Conservation (phyloP, 1,140 invertebrate species). For the Penaeus vannamei region DNA sequence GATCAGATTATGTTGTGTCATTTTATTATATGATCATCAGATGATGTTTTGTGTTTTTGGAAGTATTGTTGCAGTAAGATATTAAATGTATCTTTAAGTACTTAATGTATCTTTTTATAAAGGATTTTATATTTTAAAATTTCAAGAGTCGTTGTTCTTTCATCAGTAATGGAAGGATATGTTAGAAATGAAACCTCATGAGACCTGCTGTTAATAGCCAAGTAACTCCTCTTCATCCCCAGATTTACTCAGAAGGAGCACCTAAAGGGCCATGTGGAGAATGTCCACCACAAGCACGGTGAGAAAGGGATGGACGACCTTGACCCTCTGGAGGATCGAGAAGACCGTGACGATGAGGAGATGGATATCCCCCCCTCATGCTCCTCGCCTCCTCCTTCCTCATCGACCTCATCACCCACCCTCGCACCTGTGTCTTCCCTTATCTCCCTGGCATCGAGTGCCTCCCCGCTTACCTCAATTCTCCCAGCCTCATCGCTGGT, state of each 20-base stretch:
- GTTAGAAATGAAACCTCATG: background rate
- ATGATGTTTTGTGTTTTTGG: background rate
- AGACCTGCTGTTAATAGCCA: too few relatives aligned
- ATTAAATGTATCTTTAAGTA: background rate
- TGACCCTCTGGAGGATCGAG: conserved; percentile 41
- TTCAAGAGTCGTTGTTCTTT: background rate
- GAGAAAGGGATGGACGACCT: conserved; percentile 53
- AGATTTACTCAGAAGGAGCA: conserved; percentile 68
- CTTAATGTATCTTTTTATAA: background rate
- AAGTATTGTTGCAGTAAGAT: background rate
- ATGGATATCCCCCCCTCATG: conserved; percentile 34
- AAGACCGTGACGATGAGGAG: conserved; percentile 52
- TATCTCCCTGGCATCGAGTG: conserved; percentile 51
- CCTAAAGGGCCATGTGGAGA: conserved; percentile 66
- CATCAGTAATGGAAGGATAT: background rate
- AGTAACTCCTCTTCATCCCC: background rate
- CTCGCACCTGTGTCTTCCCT: conserved; percentile 56
- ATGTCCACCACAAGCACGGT: conserved; percentile 65
- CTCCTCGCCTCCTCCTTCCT: conserved; percentile 26
- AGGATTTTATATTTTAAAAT: background rate
- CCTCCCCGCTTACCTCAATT: conserved; percentile 47
- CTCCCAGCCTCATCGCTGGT: conserved; percentile 30
- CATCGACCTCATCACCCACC: conserved; percentile 41
- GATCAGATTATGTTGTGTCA: too few relatives aligned
- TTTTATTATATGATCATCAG: background rate